Conservation (phyloP, 2,888 invertebrate genomes). For the Orchestes rusci region DNA sequence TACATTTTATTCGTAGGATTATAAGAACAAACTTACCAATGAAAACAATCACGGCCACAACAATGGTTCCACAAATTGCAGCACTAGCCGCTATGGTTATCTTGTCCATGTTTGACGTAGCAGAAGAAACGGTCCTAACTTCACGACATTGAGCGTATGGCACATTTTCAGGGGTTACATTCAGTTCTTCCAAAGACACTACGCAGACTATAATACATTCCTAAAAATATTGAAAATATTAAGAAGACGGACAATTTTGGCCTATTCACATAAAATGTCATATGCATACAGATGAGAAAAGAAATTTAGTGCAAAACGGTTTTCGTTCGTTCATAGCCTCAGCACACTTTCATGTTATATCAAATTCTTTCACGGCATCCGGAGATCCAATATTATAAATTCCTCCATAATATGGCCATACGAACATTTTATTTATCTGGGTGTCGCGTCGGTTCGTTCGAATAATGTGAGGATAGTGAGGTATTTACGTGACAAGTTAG, state of each 20-base stretch:
- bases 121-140: slow-evolving; percentile 75
- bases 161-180: slow-evolving; percentile 79
- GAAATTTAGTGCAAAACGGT: slow-evolving; percentile 24
- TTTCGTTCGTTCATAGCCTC: slow-evolving; percentile 13
- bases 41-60: slow-evolving; percentile 83
- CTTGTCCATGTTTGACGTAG: slow-evolving; percentile 88
- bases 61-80: slow-evolving; percentile 87
- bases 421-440: no score
- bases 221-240: slow-evolving; percentile 46
- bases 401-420: no score
- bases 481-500: no score
- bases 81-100: slow-evolving; percentile 91
- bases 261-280: neutral
- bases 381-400: no score
- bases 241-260: no score
- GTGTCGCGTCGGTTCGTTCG: no score
- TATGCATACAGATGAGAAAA: slow-evolving; percentile 11
- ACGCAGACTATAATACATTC: slow-evolving; percentile 93
- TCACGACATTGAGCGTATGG: slow-evolving; percentile 84
- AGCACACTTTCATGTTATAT: slow-evolving; percentile 4
- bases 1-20: no score
- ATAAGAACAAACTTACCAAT: slow-evolving; percentile 47
- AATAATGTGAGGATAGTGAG: no score
- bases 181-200: slow-evolving; percentile 80
- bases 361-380: slow-evolving; percentile 21